Evolutionary conservation across 2,888 invertebrate genomes (phyloP).

Genomic region (Parochlus steinenii): DNA sequence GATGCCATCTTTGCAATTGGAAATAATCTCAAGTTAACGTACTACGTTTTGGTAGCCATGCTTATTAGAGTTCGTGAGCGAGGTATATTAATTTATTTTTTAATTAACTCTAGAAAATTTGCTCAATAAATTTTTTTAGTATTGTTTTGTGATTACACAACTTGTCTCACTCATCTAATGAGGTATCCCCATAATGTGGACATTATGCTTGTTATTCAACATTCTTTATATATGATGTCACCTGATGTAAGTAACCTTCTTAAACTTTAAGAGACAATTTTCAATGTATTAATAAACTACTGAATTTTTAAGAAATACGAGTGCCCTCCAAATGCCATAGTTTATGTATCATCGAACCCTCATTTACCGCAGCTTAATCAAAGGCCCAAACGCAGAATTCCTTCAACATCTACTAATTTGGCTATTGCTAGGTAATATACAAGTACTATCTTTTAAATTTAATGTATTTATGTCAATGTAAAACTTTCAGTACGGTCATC

Average conservation of each 20-base stretch:
- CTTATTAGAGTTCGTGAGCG: conserved; percentile 50
- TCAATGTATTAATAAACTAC: conserved; percentile 1
- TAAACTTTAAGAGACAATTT: conserved; percentile 6
- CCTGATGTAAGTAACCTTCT: conserved; percentile 23
- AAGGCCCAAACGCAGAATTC: conserved; percentile 5
- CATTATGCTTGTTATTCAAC: conserved; percentile 41
- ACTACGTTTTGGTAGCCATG: conserved; percentile 63
- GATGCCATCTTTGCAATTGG: conserved; percentile 67
- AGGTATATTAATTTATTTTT: conserved; percentile 35
- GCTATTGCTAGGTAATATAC: too few relatives aligned
- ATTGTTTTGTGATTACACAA: conserved; percentile 43
- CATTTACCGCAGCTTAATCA: conserved; percentile 5
- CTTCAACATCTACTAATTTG: not conserved
- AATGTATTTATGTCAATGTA: too few relatives aligned
- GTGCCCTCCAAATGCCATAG: conserved; percentile 25
- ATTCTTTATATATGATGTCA: conserved; percentile 36
- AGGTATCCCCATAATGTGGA: conserved; percentile 47
- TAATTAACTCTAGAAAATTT: not conserved
- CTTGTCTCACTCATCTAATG: conserved; percentile 47
- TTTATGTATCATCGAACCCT: conserved; percentile 18
- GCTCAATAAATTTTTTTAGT: conserved; percentile 28
- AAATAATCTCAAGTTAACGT: conserved; percentile 34
- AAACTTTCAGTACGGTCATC: conserved; percentile 3
- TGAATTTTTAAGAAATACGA: conserved; percentile 21
- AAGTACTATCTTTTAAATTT: too few relatives aligned